Percentiles rank a stretch among this genome's conserved stretches.
Conservation (phyloP, 2,888 invertebrate species). For the Apotomis betuletana region DNA sequence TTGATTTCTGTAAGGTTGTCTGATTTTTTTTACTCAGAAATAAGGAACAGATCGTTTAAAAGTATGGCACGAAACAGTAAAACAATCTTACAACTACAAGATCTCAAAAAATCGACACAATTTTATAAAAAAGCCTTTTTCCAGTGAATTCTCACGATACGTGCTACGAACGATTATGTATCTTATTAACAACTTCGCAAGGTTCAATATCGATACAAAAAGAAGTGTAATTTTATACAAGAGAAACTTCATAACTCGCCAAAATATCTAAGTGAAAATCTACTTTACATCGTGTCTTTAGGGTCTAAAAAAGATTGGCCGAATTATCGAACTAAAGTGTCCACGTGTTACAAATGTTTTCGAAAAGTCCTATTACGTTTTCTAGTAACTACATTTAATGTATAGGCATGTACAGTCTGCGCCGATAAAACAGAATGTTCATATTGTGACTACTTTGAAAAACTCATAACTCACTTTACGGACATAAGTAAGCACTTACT, state of each 20-base stretch:
- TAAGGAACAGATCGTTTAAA: constrained; percentile 41
- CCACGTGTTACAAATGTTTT: constrained; percentile 29
- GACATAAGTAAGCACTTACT: no score
- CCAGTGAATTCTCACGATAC: constrained; percentile 15
- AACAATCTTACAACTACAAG: constrained; percentile 41
- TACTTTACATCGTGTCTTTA: constrained; percentile 42
- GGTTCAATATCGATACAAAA: constrained; percentile 36
- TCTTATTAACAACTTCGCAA: constrained; percentile 42
- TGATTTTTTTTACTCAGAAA: neutral
- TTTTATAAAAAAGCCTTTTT: constrained; percentile 33
- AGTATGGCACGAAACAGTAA: constrained; percentile 50
- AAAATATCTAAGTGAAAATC: constrained; percentile 34
- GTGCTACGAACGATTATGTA: constrained; percentile 43
- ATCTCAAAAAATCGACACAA: constrained; percentile 34
- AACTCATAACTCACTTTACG: no score
- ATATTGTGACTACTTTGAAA: neutral
- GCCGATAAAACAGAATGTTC: neutral
- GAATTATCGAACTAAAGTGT: constrained; percentile 37
- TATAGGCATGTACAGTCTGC: constrained; percentile 17
- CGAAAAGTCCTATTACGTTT: constrained; percentile 34
- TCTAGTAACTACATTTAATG: constrained; percentile 26
- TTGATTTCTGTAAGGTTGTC: no score
- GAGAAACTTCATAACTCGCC: constrained; percentile 23
- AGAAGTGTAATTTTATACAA: constrained; percentile 37
- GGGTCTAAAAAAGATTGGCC: constrained; percentile 45